Evolutionary conservation across 1,140 invertebrate species (phyloP), one percentile per base, ranked within the genome.

Genomic region (Sarcophaga peregrina): DNA sequence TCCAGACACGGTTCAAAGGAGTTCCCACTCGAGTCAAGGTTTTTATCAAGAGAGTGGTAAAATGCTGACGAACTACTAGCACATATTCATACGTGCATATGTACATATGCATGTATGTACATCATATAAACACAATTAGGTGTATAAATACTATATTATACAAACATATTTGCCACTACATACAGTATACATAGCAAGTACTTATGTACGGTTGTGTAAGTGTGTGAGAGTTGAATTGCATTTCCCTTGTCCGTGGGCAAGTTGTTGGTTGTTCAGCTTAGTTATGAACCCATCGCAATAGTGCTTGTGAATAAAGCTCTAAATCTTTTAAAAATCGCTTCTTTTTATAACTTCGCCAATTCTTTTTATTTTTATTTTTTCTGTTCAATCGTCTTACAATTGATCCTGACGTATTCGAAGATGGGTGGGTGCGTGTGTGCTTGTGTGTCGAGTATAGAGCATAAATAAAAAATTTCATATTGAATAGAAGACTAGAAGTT

Each of bases 251-350:
- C n/a, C 20, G 62, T 68, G 62, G 62, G 62, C 58, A 17, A n/a
- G n/a, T 17, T 9, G 13, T 17, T 76, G 46, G 74, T 46, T 48
- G 73, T 48, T 76, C 10, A 48, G 47, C 48, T 76, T 20, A 48
- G 47, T 76, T 76, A 76, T 76, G 74, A 76, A 76, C 74, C 48
- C 48, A 46, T 76, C n/a, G 25, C 46, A 46, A 76, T 76, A 10
- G 46, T 48, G 48, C 74, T 76, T 76, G 74, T 76, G 74, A 76
- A 76, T 76, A 46, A 76, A 76, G 74, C 48, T 48, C 74, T 76
- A 76, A 76, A 76, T 76, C 74, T 76, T 76, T 76, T 76, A 9
- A 48, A 76, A 48, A 76, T 76, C 74, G 46, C 74, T 76, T 76
- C 45, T 76, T 76, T 76, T 76, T 17, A 17, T 17, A 37, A 37